Evolutionary conservation across 2,797 vertebrate species (phyloP).

Genomic region (Benthosema pterotum): DNA sequence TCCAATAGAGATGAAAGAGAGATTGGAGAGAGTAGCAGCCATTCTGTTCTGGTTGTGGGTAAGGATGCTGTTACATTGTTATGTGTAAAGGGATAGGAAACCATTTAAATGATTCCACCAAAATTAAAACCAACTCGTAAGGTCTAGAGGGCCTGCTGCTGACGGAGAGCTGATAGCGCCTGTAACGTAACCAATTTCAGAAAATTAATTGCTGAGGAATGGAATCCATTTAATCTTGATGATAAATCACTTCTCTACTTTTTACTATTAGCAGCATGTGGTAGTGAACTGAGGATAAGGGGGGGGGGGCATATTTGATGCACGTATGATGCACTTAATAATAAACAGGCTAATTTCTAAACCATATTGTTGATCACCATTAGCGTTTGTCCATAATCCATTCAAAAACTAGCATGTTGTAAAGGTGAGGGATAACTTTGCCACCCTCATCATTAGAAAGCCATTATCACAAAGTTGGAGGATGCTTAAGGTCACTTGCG

Average conservation of each 20-base stretch:
- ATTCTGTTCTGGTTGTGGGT: too few species aligned
- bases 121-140: too few species aligned
- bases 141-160: too few species aligned
- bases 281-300: conserved; percentile 15
- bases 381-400: conserved; percentile 28
- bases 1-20: too few species aligned
- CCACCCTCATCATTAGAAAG: conserved; percentile 82
- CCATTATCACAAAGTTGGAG: conserved; percentile 72
- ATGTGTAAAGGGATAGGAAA: too few species aligned
- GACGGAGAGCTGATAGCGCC: too few species aligned
- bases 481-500: conserved; percentile 60
- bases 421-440: conserved; percentile 71
- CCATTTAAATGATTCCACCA: too few species aligned
- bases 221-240: not conserved
- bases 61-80: too few species aligned
- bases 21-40: too few species aligned
- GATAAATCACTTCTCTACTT: not conserved
- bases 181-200: too few species aligned
- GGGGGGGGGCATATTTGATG: conserved; percentile 24
- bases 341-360: conserved; percentile 32
- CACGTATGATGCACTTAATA: conserved; percentile 41
- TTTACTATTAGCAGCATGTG: conserved; percentile 1
- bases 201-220: not conserved
- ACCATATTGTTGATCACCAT: too few species aligned
- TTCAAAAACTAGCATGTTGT: conserved; percentile 61